phyloP scores from a whole-genome alignment of 1,140 invertebrate genomes.

The Asobara japonica region DNA sequence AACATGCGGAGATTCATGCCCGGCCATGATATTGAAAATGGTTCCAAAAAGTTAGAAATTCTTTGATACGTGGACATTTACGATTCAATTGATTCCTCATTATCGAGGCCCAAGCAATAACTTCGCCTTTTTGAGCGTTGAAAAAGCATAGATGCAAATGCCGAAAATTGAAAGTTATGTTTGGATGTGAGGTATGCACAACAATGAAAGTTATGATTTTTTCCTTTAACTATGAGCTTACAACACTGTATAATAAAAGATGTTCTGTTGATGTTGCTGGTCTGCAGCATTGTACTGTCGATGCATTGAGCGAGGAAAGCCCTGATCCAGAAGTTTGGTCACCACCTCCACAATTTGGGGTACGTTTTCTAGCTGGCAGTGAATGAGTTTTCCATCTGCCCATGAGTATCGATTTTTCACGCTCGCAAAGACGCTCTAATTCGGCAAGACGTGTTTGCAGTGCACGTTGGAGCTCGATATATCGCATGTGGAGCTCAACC shows the following conservation, averaged over 20 bases:
- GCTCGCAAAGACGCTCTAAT: slow-evolving; percentile 82
- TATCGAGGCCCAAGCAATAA: too few species aligned
- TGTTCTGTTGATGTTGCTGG: slow-evolving; percentile 63
- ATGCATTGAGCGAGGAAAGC: slow-evolving; percentile 60
- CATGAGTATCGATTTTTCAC: slow-evolving; percentile 84
- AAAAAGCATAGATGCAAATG: too few species aligned
- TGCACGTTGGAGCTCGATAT: slow-evolving; percentile 86
- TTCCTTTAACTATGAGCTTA: slow-evolving; percentile 34
- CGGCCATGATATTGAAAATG: too few species aligned
- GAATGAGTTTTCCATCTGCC: slow-evolving; percentile 89
- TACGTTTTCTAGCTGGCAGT: slow-evolving; percentile 82
- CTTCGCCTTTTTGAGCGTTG: too few species aligned
- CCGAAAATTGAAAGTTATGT: too few species aligned
- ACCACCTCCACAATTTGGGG: slow-evolving; percentile 49
- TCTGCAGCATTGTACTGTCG: slow-evolving; percentile 57
- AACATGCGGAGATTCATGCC: too few species aligned
- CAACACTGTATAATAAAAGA: slow-evolving; percentile 61
- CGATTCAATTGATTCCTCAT: too few species aligned
- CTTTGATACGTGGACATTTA: too few species aligned
- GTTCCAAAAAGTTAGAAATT: too few species aligned
- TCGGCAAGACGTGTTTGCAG: slow-evolving; percentile 88
- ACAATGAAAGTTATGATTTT: neutral
- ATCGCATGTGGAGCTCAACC: slow-evolving; percentile 90
- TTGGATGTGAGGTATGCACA: too few species aligned
- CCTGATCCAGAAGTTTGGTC: slow-evolving; percentile 59